Conservation (phyloP, 1,140 invertebrate species). For the Drosophila simulans region DNA sequence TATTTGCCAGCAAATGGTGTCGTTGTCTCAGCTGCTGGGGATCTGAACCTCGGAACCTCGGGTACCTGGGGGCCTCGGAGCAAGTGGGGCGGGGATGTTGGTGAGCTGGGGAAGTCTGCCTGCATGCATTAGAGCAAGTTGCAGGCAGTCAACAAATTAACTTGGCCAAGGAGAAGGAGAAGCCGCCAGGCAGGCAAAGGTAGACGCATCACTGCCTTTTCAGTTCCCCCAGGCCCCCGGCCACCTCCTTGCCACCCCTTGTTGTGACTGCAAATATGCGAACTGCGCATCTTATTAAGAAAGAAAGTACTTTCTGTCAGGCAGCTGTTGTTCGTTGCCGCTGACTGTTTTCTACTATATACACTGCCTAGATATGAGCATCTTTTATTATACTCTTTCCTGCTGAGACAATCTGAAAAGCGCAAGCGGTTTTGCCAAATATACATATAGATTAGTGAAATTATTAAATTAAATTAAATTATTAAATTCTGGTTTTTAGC, state of each 20-base stretch:
- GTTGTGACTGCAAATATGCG: conserved; percentile 55
- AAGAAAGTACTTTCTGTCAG: conserved; percentile 82
- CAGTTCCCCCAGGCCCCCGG: conserved; percentile 13
- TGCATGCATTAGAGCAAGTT: conserved; percentile 83
- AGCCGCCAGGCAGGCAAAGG: conserved; percentile 39
- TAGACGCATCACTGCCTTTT: conserved; percentile 39
- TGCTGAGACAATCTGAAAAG: too few species aligned
- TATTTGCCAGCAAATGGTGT: conserved; percentile 71
- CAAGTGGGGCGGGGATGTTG: conserved; percentile 3
- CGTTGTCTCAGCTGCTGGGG: conserved; percentile 55
- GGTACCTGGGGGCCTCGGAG: conserved; percentile 2
- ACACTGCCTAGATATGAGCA: conserved; percentile 23
- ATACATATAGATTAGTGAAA: too few species aligned
- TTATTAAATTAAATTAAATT: too few species aligned
- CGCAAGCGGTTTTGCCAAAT: too few species aligned
- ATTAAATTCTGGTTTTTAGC: too few species aligned
- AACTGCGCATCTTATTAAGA: conserved; percentile 81
- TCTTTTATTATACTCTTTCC: conserved; percentile 22
- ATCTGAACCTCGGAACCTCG: conserved; percentile 3
- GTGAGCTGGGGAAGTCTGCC: conserved; percentile 27
- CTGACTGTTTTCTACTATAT: conserved; percentile 39
- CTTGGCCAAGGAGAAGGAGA: conserved; percentile 49
- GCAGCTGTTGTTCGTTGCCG: conserved; percentile 50
- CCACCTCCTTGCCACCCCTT: neutral
- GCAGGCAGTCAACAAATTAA: conserved; percentile 76